Conservation (phyloP, 2,797 vertebrate species). For the Botia kubotai region DNA sequence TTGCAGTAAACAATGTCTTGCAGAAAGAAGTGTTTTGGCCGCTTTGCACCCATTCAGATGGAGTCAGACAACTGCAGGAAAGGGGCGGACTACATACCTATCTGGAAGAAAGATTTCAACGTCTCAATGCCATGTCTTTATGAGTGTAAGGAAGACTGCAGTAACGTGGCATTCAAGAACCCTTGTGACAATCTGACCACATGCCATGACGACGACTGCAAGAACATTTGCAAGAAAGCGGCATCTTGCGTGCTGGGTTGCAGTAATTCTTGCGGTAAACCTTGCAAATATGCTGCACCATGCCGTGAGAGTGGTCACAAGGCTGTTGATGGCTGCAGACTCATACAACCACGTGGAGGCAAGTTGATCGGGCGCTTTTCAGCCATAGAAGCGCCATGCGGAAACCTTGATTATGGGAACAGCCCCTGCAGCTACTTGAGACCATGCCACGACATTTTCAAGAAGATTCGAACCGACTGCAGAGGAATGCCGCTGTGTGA, state of each 20-base stretch:
- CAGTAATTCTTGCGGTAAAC: background rate
- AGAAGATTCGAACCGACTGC: background rate
- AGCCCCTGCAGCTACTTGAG: background rate
- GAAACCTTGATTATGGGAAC: background rate
- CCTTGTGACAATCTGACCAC: background rate
- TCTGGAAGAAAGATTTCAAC: background rate
- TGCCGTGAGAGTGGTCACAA: background rate
- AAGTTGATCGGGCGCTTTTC: background rate
- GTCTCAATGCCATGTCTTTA: background rate
- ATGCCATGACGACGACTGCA: background rate
- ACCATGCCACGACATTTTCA: constrained; percentile 5
- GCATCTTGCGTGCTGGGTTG: background rate
- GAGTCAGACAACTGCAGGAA: constrained; percentile 7
- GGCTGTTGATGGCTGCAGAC: background rate
- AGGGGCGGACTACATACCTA: background rate
- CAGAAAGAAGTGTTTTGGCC: background rate
- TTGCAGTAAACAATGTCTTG: background rate
- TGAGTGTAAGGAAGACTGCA: background rate
- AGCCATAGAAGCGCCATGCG: background rate
- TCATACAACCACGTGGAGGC: background rate
- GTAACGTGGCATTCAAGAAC: background rate
- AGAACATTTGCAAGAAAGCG: background rate
- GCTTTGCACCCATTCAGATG: background rate
- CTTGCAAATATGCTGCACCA: background rate
- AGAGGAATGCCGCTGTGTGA: background rate